Evolutionary conservation across 1,140 invertebrate species (phyloP), one percentile per base, ranked within the genome.

Genomic region (Drosophila neocordata): DNA sequence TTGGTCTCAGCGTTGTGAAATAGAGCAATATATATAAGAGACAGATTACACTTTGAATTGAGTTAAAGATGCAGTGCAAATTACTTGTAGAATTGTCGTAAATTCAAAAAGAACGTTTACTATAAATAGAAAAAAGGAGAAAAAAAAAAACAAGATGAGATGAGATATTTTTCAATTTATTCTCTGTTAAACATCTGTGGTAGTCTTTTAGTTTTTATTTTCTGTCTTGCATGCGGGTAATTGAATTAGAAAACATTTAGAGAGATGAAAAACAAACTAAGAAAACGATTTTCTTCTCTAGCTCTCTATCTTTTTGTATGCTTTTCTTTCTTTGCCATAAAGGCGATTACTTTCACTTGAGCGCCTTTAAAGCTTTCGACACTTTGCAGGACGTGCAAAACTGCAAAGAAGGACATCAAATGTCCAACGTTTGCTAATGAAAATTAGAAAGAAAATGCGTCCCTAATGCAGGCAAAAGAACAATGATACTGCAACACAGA

Each of bases 341-440:
- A 51, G 59, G 71, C 66, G 83, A 85, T 85, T 85, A 85, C 83
- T 87, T 87, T 87, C 83, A 88, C 83, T 88, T 76, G 79, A 88
- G 79, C 73, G 83, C 76, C 35, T 70, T 53, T 63, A 61, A 71
- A 72, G 75, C 83, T 67, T 76, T 83, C 69, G 58, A 79, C 79
- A 80, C 74, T 81, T 68, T 24, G 15, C 62, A 66, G 44, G 34
- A 63, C 24, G 38, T 64, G 66, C 51, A 57, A 67, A 78, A 63
- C 72, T 38, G 41, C 62, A 20, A 35, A 52, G 6, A 53, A 56
- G 70, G 53, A 72, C 66, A 57, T 66, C 62, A 70, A 75, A 63
- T 41, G 64, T 44, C 51, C 55, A 55, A 55, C 58, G 59, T 73
- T 60, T 57, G 60, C 83, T 87, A 88, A 85, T 85, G 82, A 85